These are phyloP conservation scores for Phyllotreta cruciferae DNA, from an alignment of 2,888 invertebrate genomes.

Conservation along the genomic window DNA sequence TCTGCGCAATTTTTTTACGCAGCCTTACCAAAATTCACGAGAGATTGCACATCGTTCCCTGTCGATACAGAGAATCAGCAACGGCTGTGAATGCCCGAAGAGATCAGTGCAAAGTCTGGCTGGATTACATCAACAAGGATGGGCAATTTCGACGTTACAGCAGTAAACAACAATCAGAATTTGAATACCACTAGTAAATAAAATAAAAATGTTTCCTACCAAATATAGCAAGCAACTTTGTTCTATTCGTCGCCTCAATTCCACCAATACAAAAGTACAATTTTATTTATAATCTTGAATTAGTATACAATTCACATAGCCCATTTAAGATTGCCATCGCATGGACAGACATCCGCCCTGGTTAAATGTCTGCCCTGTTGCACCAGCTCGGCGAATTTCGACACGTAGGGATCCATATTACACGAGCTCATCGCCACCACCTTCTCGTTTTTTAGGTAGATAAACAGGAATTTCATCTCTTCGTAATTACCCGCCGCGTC, in stretches of 20 bases:
- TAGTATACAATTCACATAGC: too few relatives aligned
- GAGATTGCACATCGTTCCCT: constrained; percentile 46
- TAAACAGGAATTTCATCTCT: constrained; percentile 77
- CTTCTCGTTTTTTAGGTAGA: constrained; percentile 73
- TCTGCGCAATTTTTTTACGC: constrained; percentile 33
- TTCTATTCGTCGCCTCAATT: neutral
- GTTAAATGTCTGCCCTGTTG: constrained; percentile 10
- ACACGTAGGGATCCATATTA: constrained; percentile 72
- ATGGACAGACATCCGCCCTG: neutral
- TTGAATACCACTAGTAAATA: too few relatives aligned
- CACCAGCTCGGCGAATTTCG: constrained; percentile 18
- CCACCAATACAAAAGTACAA: neutral
- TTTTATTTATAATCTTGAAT: too few relatives aligned
- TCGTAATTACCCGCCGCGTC: constrained; percentile 80
- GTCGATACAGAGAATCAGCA: constrained; percentile 47
- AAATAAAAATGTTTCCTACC: neutral
- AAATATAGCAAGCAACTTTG: too few relatives aligned
- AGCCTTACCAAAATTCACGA: constrained; percentile 46
- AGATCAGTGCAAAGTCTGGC: constrained; percentile 52
- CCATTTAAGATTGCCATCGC: too few relatives aligned
- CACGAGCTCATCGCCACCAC: constrained; percentile 83
- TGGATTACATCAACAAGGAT: constrained; percentile 37
- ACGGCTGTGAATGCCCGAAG: constrained; percentile 45
- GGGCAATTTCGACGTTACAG: constrained; percentile 13
- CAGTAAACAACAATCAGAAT: too few relatives aligned